Base-by-base conservation (phyloP, 2,888 invertebrate genomes). In the Nesidiocoris tenuis region DNA sequence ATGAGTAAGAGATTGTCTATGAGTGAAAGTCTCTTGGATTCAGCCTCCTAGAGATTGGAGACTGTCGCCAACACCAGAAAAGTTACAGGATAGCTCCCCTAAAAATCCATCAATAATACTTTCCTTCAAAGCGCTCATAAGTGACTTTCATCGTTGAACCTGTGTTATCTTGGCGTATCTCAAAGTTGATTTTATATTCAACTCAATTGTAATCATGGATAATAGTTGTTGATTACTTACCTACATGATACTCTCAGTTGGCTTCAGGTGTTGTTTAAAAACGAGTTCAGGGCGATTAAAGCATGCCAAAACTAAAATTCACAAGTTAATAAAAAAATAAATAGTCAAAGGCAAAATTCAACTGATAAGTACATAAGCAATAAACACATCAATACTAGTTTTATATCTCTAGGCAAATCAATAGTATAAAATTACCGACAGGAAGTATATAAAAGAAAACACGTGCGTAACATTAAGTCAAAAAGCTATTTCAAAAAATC, bases 291-390 rank as follows among this genome's bases (percentile, higher is more conserved):
- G 57, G 25, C 22, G 70, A 57, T 70, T 70, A 70, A 70, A 70
- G 70, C 70, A 70, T 70, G 70, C 70, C 70, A 70, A 70, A 70
- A 70, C 70, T 70, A 70, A 70, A 70, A 70, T 59, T 70, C 70
- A 70, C 61, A 70, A 70, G 70, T 70, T 70, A 70, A 70, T 70
- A 17, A 70, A 57, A 67, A 70, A 70, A 59, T 59, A 59, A 18
- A 59, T 59, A 59, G 3, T 39, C 39, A 39, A 39, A 39, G 39
- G 39, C 39, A 39, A 39, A 39, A 39, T 39, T 39, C 39, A 39
- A 39, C 39, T 39, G 39, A 39, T 39, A n/a, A n/a, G n/a, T n/a
- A 39, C 39, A 39, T 39, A 39, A 39, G 39, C 39, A 39, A 39
- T 3, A 39, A 39, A 39, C 39, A 39, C 39, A 39, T 39, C 39